Conservation (phyloP, 2,797 vertebrate genomes). For the Clamator glandarius region DNA sequence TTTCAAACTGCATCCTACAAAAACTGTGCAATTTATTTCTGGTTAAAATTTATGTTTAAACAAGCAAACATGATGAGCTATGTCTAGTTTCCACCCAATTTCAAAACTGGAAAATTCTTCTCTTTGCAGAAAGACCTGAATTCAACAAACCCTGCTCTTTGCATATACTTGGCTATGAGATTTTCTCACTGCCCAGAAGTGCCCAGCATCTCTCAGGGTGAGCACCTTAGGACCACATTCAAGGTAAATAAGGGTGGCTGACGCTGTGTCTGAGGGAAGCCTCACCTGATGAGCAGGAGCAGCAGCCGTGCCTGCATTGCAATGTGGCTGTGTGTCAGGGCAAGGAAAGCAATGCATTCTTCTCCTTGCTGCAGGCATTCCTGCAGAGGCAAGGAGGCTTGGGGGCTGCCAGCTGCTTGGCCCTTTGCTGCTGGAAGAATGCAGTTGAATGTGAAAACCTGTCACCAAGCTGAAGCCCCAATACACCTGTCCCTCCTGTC, state of each 20-base stretch:
- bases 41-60: not conserved
- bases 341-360: slow-evolving; percentile 57
- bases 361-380: slow-evolving; percentile 72
- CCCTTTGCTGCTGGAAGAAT: slow-evolving; percentile 75
- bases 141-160: not conserved
- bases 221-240: not conserved
- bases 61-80: not conserved
- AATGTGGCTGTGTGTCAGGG: not conserved
- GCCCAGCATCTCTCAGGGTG: not conserved
- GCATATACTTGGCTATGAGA: not conserved
- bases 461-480: slow-evolving; percentile 73
- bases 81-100: not conserved
- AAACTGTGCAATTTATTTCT: not conserved
- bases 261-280: not conserved
- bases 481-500: slow-evolving; percentile 83
- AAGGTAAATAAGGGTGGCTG: not conserved
- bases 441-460: slow-evolving; percentile 76
- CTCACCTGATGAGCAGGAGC: slow-evolving; percentile 39
- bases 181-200: not conserved
- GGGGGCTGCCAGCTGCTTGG: slow-evolving; percentile 74
- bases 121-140: not conserved
- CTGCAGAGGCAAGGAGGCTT: slow-evolving; percentile 59
- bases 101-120: not conserved
- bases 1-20: not conserved
- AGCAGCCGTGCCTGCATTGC: not conserved